Evolutionary conservation across 2,888 invertebrate species (phyloP).

Genomic region (Lasius fuliginosus): DNA sequence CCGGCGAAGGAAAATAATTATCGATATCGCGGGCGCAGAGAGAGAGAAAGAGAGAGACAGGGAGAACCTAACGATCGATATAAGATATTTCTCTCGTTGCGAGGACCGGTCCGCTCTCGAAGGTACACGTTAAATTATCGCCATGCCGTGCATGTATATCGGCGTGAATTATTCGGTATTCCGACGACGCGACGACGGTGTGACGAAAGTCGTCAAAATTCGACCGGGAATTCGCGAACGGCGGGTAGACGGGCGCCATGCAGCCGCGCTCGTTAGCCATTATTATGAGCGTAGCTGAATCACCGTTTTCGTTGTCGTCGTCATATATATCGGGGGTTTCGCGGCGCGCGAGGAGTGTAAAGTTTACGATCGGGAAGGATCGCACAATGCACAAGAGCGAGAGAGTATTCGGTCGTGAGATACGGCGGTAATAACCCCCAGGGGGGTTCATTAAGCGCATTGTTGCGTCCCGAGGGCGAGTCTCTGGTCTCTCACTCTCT

Average conservation of each 20-base stretch:
- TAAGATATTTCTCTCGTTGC: slow-evolving; percentile 34
- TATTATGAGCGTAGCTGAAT: slow-evolving; percentile 75
- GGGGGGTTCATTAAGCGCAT: slow-evolving; percentile 85
- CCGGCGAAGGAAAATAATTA: slow-evolving; percentile 45
- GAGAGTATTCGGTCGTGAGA: slow-evolving; percentile 79
- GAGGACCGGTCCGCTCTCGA: slow-evolving; percentile 34
- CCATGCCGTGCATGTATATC: slow-evolving; percentile 1
- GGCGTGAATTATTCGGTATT: slow-evolving; percentile 52
- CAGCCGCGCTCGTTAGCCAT: slow-evolving; percentile 74
- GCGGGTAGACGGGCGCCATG: slow-evolving; percentile 28
- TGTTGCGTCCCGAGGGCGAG: slow-evolving; percentile 79
- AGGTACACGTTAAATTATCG: slow-evolving; percentile 40
- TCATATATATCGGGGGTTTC: slow-evolving; percentile 50
- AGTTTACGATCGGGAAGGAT: slow-evolving; percentile 79
- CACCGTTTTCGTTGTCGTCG: slow-evolving; percentile 53
- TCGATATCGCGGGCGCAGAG: slow-evolving; percentile 6
- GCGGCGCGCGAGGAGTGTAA: slow-evolving; percentile 57
- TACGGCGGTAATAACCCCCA: slow-evolving; percentile 84
- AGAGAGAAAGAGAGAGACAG: background rate
- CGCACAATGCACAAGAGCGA: slow-evolving; percentile 79
- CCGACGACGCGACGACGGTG: slow-evolving; percentile 26
- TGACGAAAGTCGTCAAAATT: slow-evolving; percentile 66
- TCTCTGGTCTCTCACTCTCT: slow-evolving; percentile 28
- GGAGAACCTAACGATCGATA: slow-evolving; percentile 38
- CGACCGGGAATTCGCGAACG: slow-evolving; percentile 69